These are phyloP conservation scores for Melanostoma mellinum DNA, from an alignment of 2,888 invertebrate genomes.

Conservation along the genomic window DNA sequence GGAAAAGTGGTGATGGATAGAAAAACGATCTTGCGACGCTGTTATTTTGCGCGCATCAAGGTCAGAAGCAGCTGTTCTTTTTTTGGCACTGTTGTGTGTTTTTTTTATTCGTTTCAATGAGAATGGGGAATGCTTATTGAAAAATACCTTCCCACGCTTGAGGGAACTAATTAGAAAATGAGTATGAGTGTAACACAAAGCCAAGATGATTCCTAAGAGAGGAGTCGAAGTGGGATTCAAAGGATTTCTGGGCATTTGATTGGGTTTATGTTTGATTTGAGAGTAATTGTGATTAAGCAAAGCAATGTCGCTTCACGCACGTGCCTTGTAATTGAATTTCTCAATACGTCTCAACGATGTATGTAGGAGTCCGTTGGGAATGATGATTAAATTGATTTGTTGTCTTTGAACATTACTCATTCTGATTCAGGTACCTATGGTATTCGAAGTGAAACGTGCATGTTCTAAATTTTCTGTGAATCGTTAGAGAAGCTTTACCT, in stretches of 20 bases:
- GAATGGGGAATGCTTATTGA: slow-evolving; percentile 50
- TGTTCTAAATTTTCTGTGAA: no score
- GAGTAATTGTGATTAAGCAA: no score
- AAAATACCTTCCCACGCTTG: slow-evolving; percentile 62
- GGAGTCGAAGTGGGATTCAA: slow-evolving; percentile 32
- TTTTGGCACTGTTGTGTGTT: no score
- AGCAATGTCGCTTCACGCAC: no score
- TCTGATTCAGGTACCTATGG: no score
- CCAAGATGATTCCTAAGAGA: background rate
- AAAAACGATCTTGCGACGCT: background rate
- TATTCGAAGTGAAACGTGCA: no score
- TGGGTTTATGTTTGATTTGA: slow-evolving; percentile 15
- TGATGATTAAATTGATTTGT: no score
- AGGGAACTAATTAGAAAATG: slow-evolving; percentile 59
- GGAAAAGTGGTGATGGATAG: background rate
- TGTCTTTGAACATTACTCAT: no score
- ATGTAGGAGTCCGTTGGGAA: no score
- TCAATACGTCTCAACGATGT: no score
- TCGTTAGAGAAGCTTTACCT: no score
- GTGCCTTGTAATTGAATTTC: no score
- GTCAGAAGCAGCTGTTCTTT: background rate
- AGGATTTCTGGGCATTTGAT: slow-evolving; percentile 49
- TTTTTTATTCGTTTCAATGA: slow-evolving; percentile 2
- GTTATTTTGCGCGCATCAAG: background rate
- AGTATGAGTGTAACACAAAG: slow-evolving; percentile 4